Percentiles rank a stretch among this genome's conserved stretches.
phyloP scores from a whole-genome alignment of 2,797 vertebrate species.

The Rhinophrynus dorsalis region DNA sequence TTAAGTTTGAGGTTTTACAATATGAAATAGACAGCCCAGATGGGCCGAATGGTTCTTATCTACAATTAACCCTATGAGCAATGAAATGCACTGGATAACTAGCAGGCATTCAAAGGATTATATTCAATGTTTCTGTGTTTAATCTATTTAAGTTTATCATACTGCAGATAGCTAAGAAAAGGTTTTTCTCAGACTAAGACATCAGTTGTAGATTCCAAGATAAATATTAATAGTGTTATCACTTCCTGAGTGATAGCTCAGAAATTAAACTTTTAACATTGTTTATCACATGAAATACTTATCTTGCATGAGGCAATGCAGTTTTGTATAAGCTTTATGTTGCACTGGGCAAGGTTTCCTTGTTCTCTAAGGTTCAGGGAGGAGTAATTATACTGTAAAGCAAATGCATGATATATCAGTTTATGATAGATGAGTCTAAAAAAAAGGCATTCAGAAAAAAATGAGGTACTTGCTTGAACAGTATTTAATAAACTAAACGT shows the following conservation, averaged over 20 bases:
- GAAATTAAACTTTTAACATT: constrained; percentile 9
- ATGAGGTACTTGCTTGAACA: not conserved
- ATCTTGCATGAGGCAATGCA: not conserved
- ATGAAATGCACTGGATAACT: no score
- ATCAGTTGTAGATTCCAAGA: constrained; percentile 4
- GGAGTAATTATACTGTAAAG: not conserved
- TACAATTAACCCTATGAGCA: no score
- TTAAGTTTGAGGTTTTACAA: no score
- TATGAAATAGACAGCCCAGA: no score
- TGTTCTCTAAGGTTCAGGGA: not conserved
- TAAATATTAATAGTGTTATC: constrained; percentile 29
- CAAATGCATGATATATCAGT: not conserved
- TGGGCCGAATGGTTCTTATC: no score
- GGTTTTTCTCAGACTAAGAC: constrained; percentile 4
- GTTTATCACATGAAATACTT: constrained; percentile 5
- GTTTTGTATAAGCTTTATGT: not conserved
- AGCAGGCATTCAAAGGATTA: no score
- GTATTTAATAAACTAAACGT: not conserved
- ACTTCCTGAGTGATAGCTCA: constrained; percentile 8
- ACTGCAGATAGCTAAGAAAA: not conserved
- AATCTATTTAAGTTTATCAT: not conserved
- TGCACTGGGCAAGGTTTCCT: not conserved
- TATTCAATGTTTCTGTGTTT: no score
- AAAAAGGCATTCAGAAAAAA: not conserved
- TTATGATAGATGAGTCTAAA: not conserved